A percentile compares a stretch with the other conserved stretches of the same genome.
Conservation (phyloP, 2,797 vertebrate species). For the Pterois miles region DNA sequence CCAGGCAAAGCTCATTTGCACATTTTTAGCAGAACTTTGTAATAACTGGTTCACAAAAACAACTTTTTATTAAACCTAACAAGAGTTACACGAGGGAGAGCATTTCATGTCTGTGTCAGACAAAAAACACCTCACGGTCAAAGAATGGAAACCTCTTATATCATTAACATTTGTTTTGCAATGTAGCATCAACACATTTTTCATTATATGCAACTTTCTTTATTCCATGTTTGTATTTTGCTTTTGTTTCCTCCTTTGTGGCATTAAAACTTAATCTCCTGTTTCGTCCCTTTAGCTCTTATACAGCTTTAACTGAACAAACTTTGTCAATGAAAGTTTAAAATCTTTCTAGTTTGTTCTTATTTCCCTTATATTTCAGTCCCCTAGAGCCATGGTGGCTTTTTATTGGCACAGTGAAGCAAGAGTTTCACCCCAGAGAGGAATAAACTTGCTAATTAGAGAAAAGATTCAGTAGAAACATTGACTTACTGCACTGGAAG, state of each 20-base stretch:
- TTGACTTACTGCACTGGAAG: neutral
- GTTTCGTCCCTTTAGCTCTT: neutral
- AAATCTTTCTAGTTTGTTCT: neutral
- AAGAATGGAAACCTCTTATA: neutral
- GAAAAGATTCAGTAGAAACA: slow-evolving; percentile 10
- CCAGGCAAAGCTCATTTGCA: neutral
- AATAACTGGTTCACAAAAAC: too few relatives aligned
- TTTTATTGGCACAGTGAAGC: slow-evolving; percentile 7
- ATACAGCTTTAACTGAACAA: neutral
- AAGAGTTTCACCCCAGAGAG: slow-evolving; percentile 1
- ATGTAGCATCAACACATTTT: neutral
- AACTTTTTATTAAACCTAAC: too few relatives aligned
- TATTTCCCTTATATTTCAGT: neutral
- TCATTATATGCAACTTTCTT: too few relatives aligned
- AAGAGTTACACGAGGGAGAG: too few relatives aligned
- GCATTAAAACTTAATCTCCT: neutral
- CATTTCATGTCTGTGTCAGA: neutral
- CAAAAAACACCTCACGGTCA: neutral
- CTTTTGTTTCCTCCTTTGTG: neutral
- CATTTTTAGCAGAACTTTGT: neutral
- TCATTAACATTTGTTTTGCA: neutral
- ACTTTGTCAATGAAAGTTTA: neutral
- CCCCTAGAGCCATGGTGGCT: neutral
- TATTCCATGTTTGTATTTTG: neutral
- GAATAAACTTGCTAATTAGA: neutral